Evolutionary conservation across 2,797 vertebrate species (phyloP), one percentile per base, ranked within the genome.

Genomic region (Florisuga fusca): DNA sequence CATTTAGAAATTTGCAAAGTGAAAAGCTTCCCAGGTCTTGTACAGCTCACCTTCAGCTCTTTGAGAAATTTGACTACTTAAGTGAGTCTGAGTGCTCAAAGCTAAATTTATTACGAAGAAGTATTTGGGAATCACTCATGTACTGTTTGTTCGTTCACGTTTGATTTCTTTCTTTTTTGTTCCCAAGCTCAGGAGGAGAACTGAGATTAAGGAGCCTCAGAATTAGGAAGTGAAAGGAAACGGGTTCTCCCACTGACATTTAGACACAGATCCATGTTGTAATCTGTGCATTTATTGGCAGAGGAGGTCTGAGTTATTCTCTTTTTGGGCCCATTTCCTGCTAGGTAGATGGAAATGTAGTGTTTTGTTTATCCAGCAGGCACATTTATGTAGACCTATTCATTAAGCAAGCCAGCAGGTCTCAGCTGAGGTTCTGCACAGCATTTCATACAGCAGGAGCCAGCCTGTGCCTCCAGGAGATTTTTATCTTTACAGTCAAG

Each of bases 211-310:
- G 87, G 38, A 94, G 50, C 16, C 18, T 53, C 76, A 81, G 77
- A 97, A 61, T 72, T 73, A 89, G 27, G 66, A 89, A 82, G 46
- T 68, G 84, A 81, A 83, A 82, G 69, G 77, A 93, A 95, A 86
- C 1, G 5, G 61, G n/a, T 68, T 58, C 34, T 46, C 69, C 71
- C 55, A 45, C 34, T 91, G 69, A 63, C 76, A 85, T 72, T 85
- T 72, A 78, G 76, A 87, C 77, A 77, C 4, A 45, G 66, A 62
- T 62, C 58, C 46, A 26, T 31, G 43, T 62, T 38, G 38, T 33
- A 79, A 93, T 82, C 54, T 61, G 11, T 59, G 23, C 43, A 45
- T 54, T 83, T 90, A 83, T 7, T 78, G 38, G 46, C 82, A 83
- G 43, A 83, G 22, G 19, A 12, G 29, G 23, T 46, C 62, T 74